Conservation (phyloP, 2,113 vertebrate species). For the Myxocyprinus asiaticus region DNA sequence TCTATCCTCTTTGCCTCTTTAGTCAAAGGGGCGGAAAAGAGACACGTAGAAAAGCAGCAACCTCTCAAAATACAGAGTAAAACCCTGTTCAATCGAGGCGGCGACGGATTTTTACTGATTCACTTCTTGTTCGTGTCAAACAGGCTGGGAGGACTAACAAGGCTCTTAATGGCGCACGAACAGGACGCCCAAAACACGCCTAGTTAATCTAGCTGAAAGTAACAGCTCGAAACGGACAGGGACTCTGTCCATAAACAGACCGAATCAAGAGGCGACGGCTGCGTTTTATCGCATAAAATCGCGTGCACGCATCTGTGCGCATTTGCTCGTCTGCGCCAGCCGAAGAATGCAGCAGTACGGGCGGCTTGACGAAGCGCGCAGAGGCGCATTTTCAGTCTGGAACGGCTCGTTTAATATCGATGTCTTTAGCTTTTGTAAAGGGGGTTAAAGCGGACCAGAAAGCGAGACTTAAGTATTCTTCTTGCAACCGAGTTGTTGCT, state of each 20-base stretch:
- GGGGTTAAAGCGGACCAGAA: slow-evolving; percentile 12
- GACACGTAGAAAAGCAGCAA: slow-evolving; percentile 51
- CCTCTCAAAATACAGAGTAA: slow-evolving; percentile 54
- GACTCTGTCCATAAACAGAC: slow-evolving; percentile 71
- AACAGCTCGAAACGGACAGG: slow-evolving; percentile 13
- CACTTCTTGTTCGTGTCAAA: slow-evolving; percentile 21
- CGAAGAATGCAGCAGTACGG: neutral
- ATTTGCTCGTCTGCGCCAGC: neutral
- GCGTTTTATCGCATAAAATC: slow-evolving; percentile 7
- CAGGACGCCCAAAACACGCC: slow-evolving; percentile 34
- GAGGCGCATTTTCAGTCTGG: neutral
- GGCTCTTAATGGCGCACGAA: slow-evolving; percentile 24
- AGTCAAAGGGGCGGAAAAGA: slow-evolving; percentile 57
- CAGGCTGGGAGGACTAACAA: slow-evolving; percentile 15
- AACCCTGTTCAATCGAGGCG: slow-evolving; percentile 36
- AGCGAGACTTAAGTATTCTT: slow-evolving; percentile 31
- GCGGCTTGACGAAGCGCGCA: neutral
- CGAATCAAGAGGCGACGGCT: slow-evolving; percentile 59
- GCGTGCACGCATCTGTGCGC: neutral
- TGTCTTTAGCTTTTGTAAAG: neutral
- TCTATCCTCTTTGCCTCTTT: slow-evolving; percentile 30
- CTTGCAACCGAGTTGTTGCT: slow-evolving; percentile 36
- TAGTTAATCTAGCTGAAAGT: slow-evolving; percentile 12
- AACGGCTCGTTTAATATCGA: neutral
- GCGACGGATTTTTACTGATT: slow-evolving; percentile 33